Evolutionary conservation across 2,113 vertebrate genomes (phyloP), one percentile per base, ranked within the genome.

Genomic region (Brienomyrus brachyistius): DNA sequence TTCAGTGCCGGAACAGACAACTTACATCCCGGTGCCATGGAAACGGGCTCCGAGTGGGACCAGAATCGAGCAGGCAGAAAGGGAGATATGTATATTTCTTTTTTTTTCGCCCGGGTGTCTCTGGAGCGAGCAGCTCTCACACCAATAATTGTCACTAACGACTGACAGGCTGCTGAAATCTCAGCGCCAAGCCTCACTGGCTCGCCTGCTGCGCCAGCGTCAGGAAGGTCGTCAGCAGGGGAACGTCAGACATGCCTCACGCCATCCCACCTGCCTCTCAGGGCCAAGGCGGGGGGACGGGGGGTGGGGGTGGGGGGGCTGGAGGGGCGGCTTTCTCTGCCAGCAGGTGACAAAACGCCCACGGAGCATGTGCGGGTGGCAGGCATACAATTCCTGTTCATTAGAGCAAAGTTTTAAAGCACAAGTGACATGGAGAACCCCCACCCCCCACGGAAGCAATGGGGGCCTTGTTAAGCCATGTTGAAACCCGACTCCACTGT

Each of bases 1-100:
- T 87, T 66, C 56, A 77, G 86, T 77, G 62, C 52, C 31, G 43
- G 85, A 90, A 90, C 48, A 87, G 62, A 80, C 70, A 90, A 84
- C 66, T 90, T 87, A 87, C 52, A 86, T 89, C 89, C 59, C n/a
- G 80, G 85, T 47, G 83, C 89, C 89, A 90, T 90, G 89, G 89
- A 90, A 90, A 90, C 89, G 54, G 83, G 82, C 89, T 87, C 66
- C 48, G 48, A 77, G 85, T 54, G 59, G 86, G 84, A 77, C 54
- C 62, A 52, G 74, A 87, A 87, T 87, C 50, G 59, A 84, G 89
- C 56, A 86, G 82, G 54, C 43, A 45, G 89, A 35, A 84, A 89
- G 21, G 40, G 40, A 35, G 45, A 50, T 51, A 70, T 50, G 50
- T 89, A 35, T 84, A 19, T 59, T 77, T 89, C 77, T 84, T 31